Conservation (phyloP, 37 sponge, comb jelly and placozoan species). For the Halisarca cf. caerulea region DNA sequence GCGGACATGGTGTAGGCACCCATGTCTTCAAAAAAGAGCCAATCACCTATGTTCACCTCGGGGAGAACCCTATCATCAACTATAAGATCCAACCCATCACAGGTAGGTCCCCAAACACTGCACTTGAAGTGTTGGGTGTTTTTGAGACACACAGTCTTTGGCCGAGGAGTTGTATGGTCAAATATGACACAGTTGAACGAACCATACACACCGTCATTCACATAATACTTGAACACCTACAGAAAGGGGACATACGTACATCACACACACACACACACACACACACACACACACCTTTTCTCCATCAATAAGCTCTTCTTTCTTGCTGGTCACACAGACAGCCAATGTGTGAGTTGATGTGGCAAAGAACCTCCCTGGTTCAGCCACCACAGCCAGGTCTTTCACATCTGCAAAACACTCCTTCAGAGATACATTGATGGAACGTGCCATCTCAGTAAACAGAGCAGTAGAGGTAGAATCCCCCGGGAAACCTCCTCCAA, state of each 20-base stretch:
- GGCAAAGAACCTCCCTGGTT: slow-evolving; percentile 92
- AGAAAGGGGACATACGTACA: neutral
- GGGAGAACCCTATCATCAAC: slow-evolving; percentile 55
- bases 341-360: slow-evolving; percentile 61
- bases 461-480: slow-evolving; percentile 22
- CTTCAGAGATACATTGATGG: neutral
- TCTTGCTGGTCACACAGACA: slow-evolving; percentile 71
- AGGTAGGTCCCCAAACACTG: slow-evolving; percentile 92
- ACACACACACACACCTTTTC: neutral
- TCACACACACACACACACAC: neutral
- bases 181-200: slow-evolving; percentile 57
- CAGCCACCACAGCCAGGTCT: slow-evolving; percentile 78
- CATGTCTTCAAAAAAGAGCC: slow-evolving; percentile 92
- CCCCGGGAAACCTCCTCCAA: slow-evolving; percentile 93
- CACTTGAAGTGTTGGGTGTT: neutral
- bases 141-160: neutral
- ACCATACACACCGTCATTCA: slow-evolving; percentile 93
- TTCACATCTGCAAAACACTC: neutral
- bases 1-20: slow-evolving; percentile 88
- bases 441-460: slow-evolving; percentile 26
- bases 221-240: slow-evolving; percentile 77
- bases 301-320: neutral
- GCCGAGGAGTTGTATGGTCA: neutral
- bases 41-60: slow-evolving; percentile 78
- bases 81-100: slow-evolving; percentile 84